Evolutionary conservation across 2,797 vertebrate genomes (phyloP).

Genomic region (Muscicapa comitata): DNA sequence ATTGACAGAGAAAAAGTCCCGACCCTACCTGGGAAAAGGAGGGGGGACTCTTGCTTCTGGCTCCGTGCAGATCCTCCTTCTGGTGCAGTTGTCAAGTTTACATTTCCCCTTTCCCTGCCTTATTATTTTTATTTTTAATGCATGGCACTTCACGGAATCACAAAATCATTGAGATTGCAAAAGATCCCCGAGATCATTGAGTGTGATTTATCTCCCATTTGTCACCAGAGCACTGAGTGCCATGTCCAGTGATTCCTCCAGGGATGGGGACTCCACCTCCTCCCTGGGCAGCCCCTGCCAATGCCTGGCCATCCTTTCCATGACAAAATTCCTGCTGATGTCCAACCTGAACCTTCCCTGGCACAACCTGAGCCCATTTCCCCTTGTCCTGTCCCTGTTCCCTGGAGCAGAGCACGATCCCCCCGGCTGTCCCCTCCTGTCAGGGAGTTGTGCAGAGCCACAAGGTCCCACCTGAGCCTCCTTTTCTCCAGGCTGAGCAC

Average conservation of each 20-base stretch:
- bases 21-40: not conserved
- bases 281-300: not conserved
- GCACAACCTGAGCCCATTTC: fast-evolving
- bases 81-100: not conserved
- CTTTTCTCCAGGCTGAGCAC: not conserved
- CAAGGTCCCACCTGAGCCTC: not conserved
- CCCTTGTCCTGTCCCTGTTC: not conserved
- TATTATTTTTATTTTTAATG: not conserved
- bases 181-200: fast-evolving
- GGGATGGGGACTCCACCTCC: not conserved
- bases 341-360: not conserved
- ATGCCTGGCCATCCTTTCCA: not conserved
- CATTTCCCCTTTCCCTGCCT: not conserved
- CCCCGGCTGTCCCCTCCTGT: not conserved
- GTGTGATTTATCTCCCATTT: not conserved
- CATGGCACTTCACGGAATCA: not conserved
- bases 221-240: not conserved
- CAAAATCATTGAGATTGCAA: not conserved
- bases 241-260: not conserved
- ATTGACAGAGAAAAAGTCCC: not conserved
- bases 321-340: not conserved
- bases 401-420: not conserved
- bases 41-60: not conserved
- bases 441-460: not conserved
- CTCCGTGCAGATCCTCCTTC: not conserved